Conservation (phyloP, 2,113 vertebrate genomes). For the Dasyprocta punctata region DNA sequence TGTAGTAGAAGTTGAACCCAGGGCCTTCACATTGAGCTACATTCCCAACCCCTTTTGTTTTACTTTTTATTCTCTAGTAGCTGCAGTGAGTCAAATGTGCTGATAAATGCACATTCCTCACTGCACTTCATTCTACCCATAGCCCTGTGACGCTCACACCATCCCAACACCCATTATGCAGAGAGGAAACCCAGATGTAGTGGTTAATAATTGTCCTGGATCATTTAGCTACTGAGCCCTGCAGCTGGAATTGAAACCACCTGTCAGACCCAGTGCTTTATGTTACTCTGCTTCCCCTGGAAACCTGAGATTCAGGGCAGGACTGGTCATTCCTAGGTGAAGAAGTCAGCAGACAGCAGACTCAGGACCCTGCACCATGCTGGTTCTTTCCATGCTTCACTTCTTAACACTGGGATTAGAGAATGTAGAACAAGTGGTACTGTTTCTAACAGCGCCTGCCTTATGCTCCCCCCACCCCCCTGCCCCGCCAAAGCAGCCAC, state of each 20-base stretch:
- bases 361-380: no score
- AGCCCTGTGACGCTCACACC: background rate
- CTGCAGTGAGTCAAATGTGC: background rate
- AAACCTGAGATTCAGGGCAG: background rate
- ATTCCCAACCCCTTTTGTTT: background rate
- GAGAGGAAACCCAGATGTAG: background rate
- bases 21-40: background rate
- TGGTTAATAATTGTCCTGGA: background rate
- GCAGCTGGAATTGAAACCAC: background rate
- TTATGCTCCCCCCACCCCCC: background rate
- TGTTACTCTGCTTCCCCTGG: background rate
- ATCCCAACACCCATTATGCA: background rate
- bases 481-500: background rate
- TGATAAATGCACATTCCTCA: background rate
- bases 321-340: background rate
- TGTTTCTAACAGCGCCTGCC: background rate
- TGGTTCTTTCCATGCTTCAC: background rate
- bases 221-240: background rate
- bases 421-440: rapidly evolving
- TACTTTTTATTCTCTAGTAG: background rate
- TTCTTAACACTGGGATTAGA: background rate
- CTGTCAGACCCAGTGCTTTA: no score
- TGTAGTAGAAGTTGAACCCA: background rate
- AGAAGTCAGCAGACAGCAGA: background rate
- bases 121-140: background rate